Conservation (phyloP, 2,797 vertebrate genomes). For the Sarcoramphus papa region DNA sequence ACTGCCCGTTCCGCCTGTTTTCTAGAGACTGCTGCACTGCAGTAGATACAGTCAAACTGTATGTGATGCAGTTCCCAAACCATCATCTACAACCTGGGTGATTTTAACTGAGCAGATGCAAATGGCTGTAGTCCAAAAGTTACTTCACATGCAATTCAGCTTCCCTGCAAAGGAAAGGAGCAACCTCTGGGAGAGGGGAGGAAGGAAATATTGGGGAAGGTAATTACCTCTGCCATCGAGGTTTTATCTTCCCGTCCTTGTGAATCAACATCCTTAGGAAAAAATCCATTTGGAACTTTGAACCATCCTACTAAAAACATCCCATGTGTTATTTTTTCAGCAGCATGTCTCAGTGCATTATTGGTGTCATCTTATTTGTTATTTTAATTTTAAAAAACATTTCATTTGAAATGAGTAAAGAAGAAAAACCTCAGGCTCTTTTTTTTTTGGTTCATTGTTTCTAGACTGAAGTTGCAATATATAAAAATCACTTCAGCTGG, state of each 20-base stretch:
- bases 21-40: background rate
- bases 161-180: background rate
- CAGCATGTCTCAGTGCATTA: background rate
- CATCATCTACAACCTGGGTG: background rate
- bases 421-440: conserved; percentile 25
- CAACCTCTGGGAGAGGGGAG: background rate
- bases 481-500: conserved; percentile 16
- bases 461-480: background rate
- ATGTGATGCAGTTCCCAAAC: background rate
- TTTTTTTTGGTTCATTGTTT: conserved; percentile 16
- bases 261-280: background rate
- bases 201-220: background rate
- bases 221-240: background rate
- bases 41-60: background rate
- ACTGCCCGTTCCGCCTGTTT: accelerated
- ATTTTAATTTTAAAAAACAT: background rate
- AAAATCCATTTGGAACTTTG: background rate
- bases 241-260: background rate
- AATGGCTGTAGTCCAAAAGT: background rate
- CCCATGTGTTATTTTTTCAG: background rate
- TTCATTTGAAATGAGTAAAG: background rate
- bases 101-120: background rate
- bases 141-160: background rate
- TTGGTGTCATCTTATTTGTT: background rate
- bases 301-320: background rate